Evolutionary conservation across 1,140 invertebrate species (phyloP).

Genomic region (Cydia fagiglandana): DNA sequence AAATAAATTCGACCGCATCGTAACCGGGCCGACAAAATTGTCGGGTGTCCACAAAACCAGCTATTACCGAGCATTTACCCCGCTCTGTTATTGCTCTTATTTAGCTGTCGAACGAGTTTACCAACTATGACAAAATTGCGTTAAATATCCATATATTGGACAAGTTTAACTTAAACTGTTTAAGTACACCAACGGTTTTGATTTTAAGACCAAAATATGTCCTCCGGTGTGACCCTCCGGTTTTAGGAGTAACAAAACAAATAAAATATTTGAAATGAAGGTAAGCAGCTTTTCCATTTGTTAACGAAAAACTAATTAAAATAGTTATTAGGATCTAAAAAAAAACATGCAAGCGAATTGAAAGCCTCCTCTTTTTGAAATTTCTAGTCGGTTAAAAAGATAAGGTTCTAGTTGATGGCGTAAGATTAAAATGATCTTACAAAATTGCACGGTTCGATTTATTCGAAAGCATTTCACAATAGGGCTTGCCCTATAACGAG

Average conservation of each 20-base stretch:
- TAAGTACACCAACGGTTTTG: background rate
- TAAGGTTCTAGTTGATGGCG: too few species aligned
- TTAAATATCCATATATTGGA: background rate
- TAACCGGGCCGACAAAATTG: background rate
- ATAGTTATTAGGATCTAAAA: too few species aligned
- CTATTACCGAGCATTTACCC: slow-evolving; percentile 8
- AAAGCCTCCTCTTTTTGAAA: too few species aligned
- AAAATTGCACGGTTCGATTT: background rate
- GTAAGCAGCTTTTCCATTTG: too few species aligned
- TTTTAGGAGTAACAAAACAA: too few species aligned
- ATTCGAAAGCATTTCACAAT: background rate
- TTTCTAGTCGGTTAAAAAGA: too few species aligned
- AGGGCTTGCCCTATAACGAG: slow-evolving; percentile 10
- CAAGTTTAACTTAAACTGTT: background rate
- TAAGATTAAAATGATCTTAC: background rate
- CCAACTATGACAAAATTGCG: slow-evolving; percentile 9
- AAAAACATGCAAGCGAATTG: too few species aligned
- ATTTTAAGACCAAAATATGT: background rate
- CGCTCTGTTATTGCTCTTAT: slow-evolving; percentile 23
- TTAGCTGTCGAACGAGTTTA: background rate
- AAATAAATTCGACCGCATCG: background rate
- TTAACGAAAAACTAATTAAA: too few species aligned
- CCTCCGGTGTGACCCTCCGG: background rate
- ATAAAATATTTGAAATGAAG: too few species aligned
- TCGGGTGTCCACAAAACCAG: slow-evolving; percentile 1